phyloP scores from a whole-genome alignment of 1,140 invertebrate species.

The fruit fly (Drosophila melanogaster) region Release_6_plus_ISO1_MT NT_033779.5:12262501-12263000 shows the following conservation, averaged over 20 bases:
- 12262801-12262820: conserved; percentile 38
- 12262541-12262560: too few species aligned
- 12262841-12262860: too few species aligned
- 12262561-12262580: too few species aligned
- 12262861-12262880: neutral
- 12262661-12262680: conserved; percentile 12
- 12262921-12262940: too few species aligned
- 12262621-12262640: conserved; percentile 55
- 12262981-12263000: conserved; percentile 2
- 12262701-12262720: conserved; percentile 21
- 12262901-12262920: too few species aligned
- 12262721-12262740: conserved; percentile 30
- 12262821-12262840: conserved; percentile 1
- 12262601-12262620: neutral
- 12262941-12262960: conserved; percentile 6
- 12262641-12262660: conserved; percentile 41
- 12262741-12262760: conserved; percentile 40
- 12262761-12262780: conserved; percentile 32
- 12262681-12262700: conserved; percentile 38
- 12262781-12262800: conserved; percentile 49
- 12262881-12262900: neutral
- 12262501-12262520: too few species aligned
- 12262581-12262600: too few species aligned
- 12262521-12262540: too few species aligned
- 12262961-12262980: neutral